These are phyloP conservation scores for Drosophila teissieri DNA, from an alignment of 1,140 invertebrate species.

Conservation along the genomic window DNA sequence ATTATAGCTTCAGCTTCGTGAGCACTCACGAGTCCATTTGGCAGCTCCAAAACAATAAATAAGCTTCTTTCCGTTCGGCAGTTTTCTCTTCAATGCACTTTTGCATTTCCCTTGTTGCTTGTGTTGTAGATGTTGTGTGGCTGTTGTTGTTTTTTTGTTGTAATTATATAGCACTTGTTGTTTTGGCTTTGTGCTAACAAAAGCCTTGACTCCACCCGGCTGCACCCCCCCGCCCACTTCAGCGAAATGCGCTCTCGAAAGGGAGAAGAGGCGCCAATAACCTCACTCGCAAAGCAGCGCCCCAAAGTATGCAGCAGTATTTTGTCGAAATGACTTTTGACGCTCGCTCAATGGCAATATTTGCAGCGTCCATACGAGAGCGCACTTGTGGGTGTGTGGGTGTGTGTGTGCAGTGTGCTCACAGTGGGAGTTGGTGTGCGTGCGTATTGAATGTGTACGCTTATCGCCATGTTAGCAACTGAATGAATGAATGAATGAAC, in stretches of 20 bases:
- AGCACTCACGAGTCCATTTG: conserved; percentile 25
- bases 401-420: conserved; percentile 1
- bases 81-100: conserved; percentile 22
- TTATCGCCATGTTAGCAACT: conserved; percentile 40
- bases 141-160: conserved; percentile 31
- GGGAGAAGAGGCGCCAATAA: conserved; percentile 65
- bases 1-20: conserved; percentile 7
- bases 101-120: conserved; percentile 38
- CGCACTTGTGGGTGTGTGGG: conserved; percentile 1
- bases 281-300: conserved; percentile 66
- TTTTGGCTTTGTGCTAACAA: conserved; percentile 70
- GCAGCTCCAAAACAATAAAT: conserved; percentile 4
- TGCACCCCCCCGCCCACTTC: neutral
- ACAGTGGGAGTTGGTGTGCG: conserved; percentile 7
- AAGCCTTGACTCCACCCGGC: conserved; percentile 31
- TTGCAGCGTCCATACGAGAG: conserved; percentile 24
- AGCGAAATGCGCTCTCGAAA: conserved; percentile 37
- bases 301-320: conserved; percentile 75
- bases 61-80: conserved; percentile 15
- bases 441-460: conserved; percentile 38
- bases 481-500: conserved; percentile 35
- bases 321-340: conserved; percentile 75
- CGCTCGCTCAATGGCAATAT: conserved; percentile 65
- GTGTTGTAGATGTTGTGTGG: neutral
- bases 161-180: conserved; percentile 74